A percentile compares a stretch with the other conserved stretches of the same genome.
phyloP scores from a whole-genome alignment of 2,797 vertebrate genomes.

The Acanthurus tractus region DNA sequence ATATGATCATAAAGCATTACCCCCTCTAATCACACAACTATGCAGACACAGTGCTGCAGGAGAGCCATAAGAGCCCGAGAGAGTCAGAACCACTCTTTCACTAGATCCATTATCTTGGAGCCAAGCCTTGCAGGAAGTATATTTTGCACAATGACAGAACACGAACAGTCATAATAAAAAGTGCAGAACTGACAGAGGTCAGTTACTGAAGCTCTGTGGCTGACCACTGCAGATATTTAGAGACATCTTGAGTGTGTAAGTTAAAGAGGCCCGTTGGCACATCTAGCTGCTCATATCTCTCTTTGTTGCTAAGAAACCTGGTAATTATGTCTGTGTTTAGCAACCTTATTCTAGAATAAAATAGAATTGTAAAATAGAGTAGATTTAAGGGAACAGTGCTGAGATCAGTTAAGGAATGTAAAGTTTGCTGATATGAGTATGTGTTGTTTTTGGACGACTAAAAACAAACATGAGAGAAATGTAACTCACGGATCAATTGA shows the following conservation, averaged over 20 bases:
- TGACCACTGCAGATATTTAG: constrained; percentile 10
- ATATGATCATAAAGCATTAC: constrained; percentile 32
- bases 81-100: constrained; percentile 6
- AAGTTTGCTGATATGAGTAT: constrained; percentile 4
- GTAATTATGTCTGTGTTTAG: not conserved
- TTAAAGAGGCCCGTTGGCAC: not conserved
- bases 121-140: not conserved
- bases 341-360: not conserved
- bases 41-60: not conserved
- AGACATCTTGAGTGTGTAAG: not conserved
- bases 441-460: constrained; percentile 17
- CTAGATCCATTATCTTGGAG: constrained; percentile 10
- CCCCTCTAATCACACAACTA: constrained; percentile 19
- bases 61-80: not conserved
- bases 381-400: not conserved
- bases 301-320: constrained; percentile 31
- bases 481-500: not conserved
- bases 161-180: not conserved
- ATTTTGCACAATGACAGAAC: constrained; percentile 12
- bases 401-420: not conserved
- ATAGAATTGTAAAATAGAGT: too few relatives aligned
- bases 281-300: constrained; percentile 5
- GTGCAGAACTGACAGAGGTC: not conserved
- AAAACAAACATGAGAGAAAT: not conserved
- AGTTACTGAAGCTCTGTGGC: constrained; percentile 14